phyloP scores from a whole-genome alignment of 2,113 vertebrate genomes.

The Polypterus senegalus region DNA sequence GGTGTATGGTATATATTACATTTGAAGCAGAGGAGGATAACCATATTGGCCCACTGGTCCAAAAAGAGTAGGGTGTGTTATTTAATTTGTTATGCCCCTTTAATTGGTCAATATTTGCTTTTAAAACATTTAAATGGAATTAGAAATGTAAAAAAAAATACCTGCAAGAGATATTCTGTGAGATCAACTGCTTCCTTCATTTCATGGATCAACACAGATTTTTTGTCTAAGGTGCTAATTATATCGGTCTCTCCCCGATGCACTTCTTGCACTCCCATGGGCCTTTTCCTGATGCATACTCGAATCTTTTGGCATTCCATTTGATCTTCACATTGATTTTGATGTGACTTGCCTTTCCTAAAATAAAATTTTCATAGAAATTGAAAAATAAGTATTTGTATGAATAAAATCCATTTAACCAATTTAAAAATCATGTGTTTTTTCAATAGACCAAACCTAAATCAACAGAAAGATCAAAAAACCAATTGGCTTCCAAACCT shows the following conservation, averaged over 20 bases:
- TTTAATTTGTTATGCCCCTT: not conserved
- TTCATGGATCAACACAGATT: conserved; percentile 68
- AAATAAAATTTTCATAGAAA: too few relatives aligned
- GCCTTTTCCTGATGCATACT: conserved; percentile 80
- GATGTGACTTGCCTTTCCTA: too few relatives aligned
- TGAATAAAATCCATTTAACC: too few relatives aligned
- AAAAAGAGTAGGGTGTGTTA: too few relatives aligned
- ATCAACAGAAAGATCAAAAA: too few relatives aligned
- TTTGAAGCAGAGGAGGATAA: too few relatives aligned
- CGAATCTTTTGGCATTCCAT: conserved; percentile 61
- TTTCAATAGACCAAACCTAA: too few relatives aligned
- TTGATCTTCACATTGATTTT: conserved; percentile 24
- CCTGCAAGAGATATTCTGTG: conserved; percentile 74
- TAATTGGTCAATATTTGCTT: not conserved
- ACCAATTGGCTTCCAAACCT: too few relatives aligned
- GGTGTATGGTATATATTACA: too few relatives aligned
- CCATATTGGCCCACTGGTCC: too few relatives aligned
- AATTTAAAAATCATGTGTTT: too few relatives aligned
- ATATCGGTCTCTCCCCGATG: conserved; percentile 62
- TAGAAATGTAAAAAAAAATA: conserved; percentile 58
- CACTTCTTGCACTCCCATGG: conserved; percentile 53
- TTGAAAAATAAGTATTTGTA: too few relatives aligned
- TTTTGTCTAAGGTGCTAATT: conserved; percentile 54
- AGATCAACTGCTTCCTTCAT: conserved; percentile 80
- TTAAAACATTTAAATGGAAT: conserved; percentile 34